Base-by-base conservation (phyloP, 1,140 invertebrate genomes). In the Venturia canescens region DNA sequence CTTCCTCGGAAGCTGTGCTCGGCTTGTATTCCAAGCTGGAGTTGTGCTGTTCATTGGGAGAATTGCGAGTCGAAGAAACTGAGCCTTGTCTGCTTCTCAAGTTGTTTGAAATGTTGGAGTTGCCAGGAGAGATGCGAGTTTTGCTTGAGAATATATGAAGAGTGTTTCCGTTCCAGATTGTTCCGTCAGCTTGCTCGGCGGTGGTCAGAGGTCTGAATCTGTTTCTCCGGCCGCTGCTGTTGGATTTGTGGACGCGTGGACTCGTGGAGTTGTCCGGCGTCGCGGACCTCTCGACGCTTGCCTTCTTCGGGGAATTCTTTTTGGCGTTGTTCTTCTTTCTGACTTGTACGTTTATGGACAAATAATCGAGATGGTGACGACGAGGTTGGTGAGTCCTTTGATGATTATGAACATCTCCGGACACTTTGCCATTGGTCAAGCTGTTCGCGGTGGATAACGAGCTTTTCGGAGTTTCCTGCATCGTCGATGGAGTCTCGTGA, bases 1-100 rank as follows among this genome's bases (percentile, higher is more conserved):
- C 94, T 83, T 97, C 96, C 84, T 96, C 95, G 0, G 96, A 96
- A 4, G 96, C 96, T 13, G 94, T 93, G 88, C 95, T 96, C 23
- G 95, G 94, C 85, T 95, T 95, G 83, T 94, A 95, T 80, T 95
- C 80, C 70, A 84, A 87, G 34, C 50, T 84, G 27, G 69, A 80
- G 44, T 85, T 87, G 13, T 84, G 86, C 44, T 84, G 84, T 9
- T 83, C 81, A 6, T n/a, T 80, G 69, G 18, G 80, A 21, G 5
- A 60, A 31, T 75, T 38, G 53, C 29, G 11, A 13, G 38, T 6
- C 7, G 38, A 44, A 44, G 38, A 44, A 44, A 44, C 3, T 44
- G 38, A 44, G 11, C 7, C 13, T 5, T 44, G 5, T 44, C 38
- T 44, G 38, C 38, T 44, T 44, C 38, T 44, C 38, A 44, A n/a